These are phyloP conservation scores for Cryptotis parvus DNA, from an alignment of 2,113 vertebrate species.

Conservation along the genomic window DNA sequence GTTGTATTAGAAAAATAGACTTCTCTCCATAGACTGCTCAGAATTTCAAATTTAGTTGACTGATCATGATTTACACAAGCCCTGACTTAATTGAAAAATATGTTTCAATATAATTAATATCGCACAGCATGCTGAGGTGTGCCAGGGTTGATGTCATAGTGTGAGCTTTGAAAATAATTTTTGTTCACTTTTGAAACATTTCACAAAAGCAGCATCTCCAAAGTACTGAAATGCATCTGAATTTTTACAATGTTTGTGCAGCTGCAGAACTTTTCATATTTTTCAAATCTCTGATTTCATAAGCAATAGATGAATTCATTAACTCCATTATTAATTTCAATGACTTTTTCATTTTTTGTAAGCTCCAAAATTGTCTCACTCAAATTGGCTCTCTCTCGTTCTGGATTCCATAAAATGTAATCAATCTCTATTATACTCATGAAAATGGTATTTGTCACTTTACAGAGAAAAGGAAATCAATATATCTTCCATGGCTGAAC, in stretches of 20 bases:
- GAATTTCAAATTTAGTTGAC: slow-evolving; percentile 40
- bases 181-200: slow-evolving; percentile 65
- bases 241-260: slow-evolving; percentile 50
- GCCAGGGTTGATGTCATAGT: not conserved
- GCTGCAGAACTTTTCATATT: slow-evolving; percentile 57
- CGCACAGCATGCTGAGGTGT: not conserved
- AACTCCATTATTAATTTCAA: slow-evolving; percentile 86
- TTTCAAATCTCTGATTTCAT: slow-evolving; percentile 77
- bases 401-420: slow-evolving; percentile 86
- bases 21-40: not conserved
- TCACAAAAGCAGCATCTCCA: slow-evolving; percentile 54
- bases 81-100: not conserved
- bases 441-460: slow-evolving; percentile 91
- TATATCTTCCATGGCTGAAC: slow-evolving; percentile 87
- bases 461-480: slow-evolving; percentile 88
- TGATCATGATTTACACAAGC: slow-evolving; percentile 16
- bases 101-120: not conserved
- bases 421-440: slow-evolving; percentile 91
- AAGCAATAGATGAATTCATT: slow-evolving; percentile 84
- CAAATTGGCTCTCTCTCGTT: slow-evolving; percentile 77
- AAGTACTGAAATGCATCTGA: slow-evolving; percentile 61
- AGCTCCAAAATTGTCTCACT: slow-evolving; percentile 78
- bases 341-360: slow-evolving; percentile 84
- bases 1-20: slow-evolving; percentile 33
- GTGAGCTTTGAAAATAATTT: slow-evolving; percentile 61